Evolutionary conservation across 2,888 invertebrate genomes (phyloP).

Genomic region (Seira ritae): DNA sequence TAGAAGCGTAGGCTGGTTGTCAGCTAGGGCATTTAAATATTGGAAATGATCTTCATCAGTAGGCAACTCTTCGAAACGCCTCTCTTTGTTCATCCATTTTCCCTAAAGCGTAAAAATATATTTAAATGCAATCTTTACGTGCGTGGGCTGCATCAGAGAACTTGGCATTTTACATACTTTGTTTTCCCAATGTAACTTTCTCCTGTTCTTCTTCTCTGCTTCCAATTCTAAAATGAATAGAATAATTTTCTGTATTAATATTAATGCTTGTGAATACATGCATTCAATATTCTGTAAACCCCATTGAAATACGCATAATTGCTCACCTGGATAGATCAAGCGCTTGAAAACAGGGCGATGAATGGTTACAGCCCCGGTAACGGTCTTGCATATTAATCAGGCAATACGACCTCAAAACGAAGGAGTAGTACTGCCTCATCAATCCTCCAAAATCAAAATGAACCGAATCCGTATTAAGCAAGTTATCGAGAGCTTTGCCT

Average conservation of each 20-base stretch:
- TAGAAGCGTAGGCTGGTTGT: slow-evolving; percentile 59
- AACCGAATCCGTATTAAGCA: slow-evolving; percentile 54
- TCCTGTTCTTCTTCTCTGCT: slow-evolving; percentile 59
- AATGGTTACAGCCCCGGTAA: slow-evolving; percentile 50
- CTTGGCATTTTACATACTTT: too few species aligned
- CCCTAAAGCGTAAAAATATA: slow-evolving; percentile 18
- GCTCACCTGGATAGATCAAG: slow-evolving; percentile 63
- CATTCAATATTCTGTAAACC: too few species aligned
- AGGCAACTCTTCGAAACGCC: slow-evolving; percentile 40
- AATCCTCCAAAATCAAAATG: slow-evolving; percentile 66
- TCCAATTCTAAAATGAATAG: slow-evolving; percentile 40
- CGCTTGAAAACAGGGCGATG: slow-evolving; percentile 52
- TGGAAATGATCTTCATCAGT: slow-evolving; percentile 63
- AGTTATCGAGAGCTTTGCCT: slow-evolving; percentile 24
- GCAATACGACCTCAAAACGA: slow-evolving; percentile 54
- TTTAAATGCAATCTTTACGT: too few species aligned
- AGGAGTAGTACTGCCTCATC: slow-evolving; percentile 66
- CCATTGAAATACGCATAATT: too few species aligned
- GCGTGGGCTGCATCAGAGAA: background rate
- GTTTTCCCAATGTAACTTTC: too few species aligned
- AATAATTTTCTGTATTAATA: too few species aligned
- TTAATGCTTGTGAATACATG: too few species aligned
- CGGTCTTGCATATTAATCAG: slow-evolving; percentile 68
- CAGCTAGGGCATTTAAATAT: slow-evolving; percentile 61
- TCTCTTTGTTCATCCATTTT: slow-evolving; percentile 49